Percentiles rank a stretch among this genome's conserved stretches.
These are phyloP conservation scores for Gonocerus acuteangulatus DNA, from an alignment of 2,888 invertebrate genomes.

Conservation along the genomic window DNA sequence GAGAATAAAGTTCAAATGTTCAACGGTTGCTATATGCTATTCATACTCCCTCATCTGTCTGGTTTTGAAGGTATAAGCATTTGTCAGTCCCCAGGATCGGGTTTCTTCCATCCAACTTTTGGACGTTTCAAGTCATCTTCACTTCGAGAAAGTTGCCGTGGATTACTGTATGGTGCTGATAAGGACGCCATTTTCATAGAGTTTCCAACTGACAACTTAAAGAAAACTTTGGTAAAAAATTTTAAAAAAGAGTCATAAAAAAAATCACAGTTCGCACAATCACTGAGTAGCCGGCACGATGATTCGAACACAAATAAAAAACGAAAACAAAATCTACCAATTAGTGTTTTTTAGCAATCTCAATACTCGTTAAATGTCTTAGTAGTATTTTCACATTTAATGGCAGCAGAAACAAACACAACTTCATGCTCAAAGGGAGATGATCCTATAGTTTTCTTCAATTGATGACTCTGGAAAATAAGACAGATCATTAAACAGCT, in stretches of 20 bases:
- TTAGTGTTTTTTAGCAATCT: conserved; percentile 22
- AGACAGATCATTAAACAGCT: background rate
- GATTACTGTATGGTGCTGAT: conserved; percentile 32
- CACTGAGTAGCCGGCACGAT: background rate
- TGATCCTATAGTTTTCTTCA: background rate
- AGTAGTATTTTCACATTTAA: conserved; percentile 9
- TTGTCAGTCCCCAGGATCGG: conserved; percentile 40
- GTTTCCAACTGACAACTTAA: background rate
- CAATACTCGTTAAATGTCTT: conserved; percentile 15
- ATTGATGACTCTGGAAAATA: background rate
- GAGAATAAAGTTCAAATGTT: background rate
- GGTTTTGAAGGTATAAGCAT: conserved; percentile 36
- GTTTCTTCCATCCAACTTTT: conserved; percentile 40
- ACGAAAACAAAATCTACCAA: background rate
- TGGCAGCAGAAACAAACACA: conserved; percentile 6
- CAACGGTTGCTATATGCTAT: conserved; percentile 7
- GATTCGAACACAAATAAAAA: conserved; percentile 11
- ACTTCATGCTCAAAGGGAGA: conserved; percentile 23
- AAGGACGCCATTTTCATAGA: conserved; percentile 29
- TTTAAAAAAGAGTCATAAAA: conserved; percentile 1
- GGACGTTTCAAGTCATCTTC: conserved; percentile 39
- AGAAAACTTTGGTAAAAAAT: background rate
- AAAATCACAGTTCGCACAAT: background rate
- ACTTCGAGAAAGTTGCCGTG: conserved; percentile 33
- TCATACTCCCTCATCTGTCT: conserved; percentile 36